Percentiles rank a stretch among this genome's conserved stretches.
Evolutionary conservation across 2,888 invertebrate species (phyloP).

Genomic region (Amblyteles armatorius): DNA sequence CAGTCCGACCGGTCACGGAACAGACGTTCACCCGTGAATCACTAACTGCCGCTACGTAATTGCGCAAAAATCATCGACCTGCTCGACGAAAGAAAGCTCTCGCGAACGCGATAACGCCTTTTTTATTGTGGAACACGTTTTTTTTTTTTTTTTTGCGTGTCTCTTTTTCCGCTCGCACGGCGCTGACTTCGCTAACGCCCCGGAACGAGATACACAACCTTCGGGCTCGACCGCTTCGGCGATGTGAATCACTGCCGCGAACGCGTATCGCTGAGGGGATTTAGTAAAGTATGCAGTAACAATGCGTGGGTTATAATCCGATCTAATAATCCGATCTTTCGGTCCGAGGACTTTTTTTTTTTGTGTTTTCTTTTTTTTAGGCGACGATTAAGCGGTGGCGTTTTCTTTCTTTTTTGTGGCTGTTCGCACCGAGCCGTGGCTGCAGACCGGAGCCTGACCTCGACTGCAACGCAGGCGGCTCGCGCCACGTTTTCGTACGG

Average conservation of each 20-base stretch:
- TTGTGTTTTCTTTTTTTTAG: background rate
- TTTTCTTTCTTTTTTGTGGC: background rate
- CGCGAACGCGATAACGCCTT: background rate
- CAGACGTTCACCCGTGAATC: conserved; percentile 48
- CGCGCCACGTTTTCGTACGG: too few species aligned
- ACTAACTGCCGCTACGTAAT: background rate
- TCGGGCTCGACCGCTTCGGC: conserved; percentile 37
- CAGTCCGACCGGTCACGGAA: conserved; percentile 17
- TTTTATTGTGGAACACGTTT: background rate
- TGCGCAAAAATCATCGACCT: conserved; percentile 22
- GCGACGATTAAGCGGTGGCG: background rate
- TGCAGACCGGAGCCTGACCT: too few species aligned
- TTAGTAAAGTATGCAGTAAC: conserved; percentile 25
- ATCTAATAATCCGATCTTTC: conserved; percentile 19
- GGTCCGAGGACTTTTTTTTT: background rate
- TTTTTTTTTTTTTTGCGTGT: background rate
- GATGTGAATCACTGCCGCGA: conserved; percentile 45
- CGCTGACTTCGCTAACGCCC: background rate
- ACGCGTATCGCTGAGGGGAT: background rate
- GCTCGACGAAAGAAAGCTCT: background rate
- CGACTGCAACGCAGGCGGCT: too few species aligned
- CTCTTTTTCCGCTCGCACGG: background rate
- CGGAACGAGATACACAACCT: conserved; percentile 18
- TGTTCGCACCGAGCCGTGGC: background rate
- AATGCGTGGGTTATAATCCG: conserved; percentile 33